Conservation (phyloP, 1,140 invertebrate species). For the Aricia agestis region DNA sequence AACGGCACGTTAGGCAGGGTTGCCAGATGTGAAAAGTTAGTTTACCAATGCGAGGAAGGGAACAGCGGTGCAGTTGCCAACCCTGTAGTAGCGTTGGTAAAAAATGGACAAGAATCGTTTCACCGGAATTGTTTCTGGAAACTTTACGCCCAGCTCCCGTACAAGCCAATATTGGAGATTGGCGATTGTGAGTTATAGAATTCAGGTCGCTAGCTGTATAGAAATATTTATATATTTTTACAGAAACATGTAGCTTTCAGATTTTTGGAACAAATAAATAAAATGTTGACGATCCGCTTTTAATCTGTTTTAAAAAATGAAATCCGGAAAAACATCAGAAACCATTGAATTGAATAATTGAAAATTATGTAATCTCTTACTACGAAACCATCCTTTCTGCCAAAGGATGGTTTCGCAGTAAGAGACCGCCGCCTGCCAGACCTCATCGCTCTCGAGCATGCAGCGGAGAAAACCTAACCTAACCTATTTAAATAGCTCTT, state of each 20-base stretch:
- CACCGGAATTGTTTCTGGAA: neutral
- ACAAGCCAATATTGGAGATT: constrained; percentile 9
- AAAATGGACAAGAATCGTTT: neutral
- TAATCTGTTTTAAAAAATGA: too few relatives aligned
- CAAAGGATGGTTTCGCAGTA: too few relatives aligned
- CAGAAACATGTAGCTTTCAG: neutral
- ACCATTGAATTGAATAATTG: too few relatives aligned
- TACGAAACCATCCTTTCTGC: too few relatives aligned
- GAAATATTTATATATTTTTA: neutral
- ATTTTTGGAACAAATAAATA: neutral
- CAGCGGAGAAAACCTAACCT: too few relatives aligned
- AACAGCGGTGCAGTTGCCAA: neutral
- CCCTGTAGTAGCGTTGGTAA: neutral
- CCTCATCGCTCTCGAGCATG: too few relatives aligned
- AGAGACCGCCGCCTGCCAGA: too few relatives aligned
- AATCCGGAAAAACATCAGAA: too few relatives aligned
- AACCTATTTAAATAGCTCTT: too few relatives aligned
- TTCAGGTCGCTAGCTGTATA: neutral
- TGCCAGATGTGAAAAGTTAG: neutral
- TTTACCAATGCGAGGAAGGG: neutral
- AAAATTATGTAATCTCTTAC: too few relatives aligned
- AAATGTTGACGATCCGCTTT: too few relatives aligned
- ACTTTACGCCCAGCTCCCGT: neutral
- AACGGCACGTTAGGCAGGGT: neutral
- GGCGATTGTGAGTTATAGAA: constrained; percentile 2